phyloP scores from a whole-genome alignment of 2,888 invertebrate species.

The Empis stercorea region DNA sequence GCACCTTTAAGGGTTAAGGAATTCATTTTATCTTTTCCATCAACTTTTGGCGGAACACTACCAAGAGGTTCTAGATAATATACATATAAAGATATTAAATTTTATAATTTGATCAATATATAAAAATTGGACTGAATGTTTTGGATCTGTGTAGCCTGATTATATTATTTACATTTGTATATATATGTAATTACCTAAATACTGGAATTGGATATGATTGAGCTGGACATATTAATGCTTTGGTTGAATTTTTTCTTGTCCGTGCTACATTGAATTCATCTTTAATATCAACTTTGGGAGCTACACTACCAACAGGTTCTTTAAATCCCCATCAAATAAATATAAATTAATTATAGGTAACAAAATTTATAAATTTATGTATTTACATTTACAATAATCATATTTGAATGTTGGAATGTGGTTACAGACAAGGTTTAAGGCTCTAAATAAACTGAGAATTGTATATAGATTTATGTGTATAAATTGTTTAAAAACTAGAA shows the following conservation, averaged over 20 bases:
- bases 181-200: slow-evolving; percentile 36
- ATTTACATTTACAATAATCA: background rate
- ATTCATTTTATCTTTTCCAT: slow-evolving; percentile 49
- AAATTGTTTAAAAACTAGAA: too few species aligned
- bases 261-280: slow-evolving; percentile 34
- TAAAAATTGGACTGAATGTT: too few species aligned
- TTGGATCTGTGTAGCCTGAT: too few species aligned
- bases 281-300: slow-evolving; percentile 42
- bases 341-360: background rate
- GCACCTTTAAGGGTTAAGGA: slow-evolving; percentile 39
- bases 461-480: too few species aligned
- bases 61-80: slow-evolving; percentile 42
- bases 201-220: slow-evolving; percentile 54
- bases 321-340: slow-evolving; percentile 3
- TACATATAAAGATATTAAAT: too few species aligned
- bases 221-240: slow-evolving; percentile 57
- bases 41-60: slow-evolving; percentile 49
- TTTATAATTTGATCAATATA: too few species aligned
- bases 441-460: too few species aligned
- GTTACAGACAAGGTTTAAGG: too few species aligned
- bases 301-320: slow-evolving; percentile 43
- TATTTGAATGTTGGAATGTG: slow-evolving; percentile 6
- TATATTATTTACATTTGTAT: too few species aligned
- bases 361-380: background rate
- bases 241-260: slow-evolving; percentile 26